Base-by-base conservation (phyloP, 2,113 vertebrate genomes). In the Setophaga coronata region DNA sequence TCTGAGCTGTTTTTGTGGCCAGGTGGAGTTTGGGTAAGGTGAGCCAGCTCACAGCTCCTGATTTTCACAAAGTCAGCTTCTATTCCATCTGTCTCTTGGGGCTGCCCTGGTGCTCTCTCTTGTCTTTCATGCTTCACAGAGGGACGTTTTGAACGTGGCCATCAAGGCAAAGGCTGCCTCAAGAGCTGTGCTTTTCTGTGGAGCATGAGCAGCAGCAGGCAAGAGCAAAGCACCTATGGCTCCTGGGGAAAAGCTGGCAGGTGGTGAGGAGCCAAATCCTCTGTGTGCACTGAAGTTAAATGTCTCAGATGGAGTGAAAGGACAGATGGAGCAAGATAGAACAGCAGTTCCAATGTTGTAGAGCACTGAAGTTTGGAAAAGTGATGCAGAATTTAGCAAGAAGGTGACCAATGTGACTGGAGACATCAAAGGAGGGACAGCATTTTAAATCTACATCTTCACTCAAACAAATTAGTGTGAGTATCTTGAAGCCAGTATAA, bases 111-210 rank as follows among this genome's bases (percentile, higher is more conserved):
- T 38, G 54, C 73, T 87, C 47, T 69, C 14, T 33, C 3, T 25
- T 93, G 89, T 80, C 94, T 86, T 94, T 89, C 77, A 74, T 48
- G 66, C 58, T 95, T 90, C 60, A 81, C 62, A 80, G 40, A 58
- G 42, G 17, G 72, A 64, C 0, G 0, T 33, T 77, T 91, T 43
- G 29, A 90, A 67, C 33, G 4, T 18, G 51, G 36, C 38, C 66
- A 88, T 70, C 69, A 93, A 85, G 56, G 61, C 42, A 81, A 85
- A 81, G 14, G 25, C 71, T 89, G 53, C 10, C 69, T 90, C 16
- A 40, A 77, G 88, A 87, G 24, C 4, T 45, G n/a, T 7, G 6
- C 31, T 91, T 28, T 77, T 76, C 57, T 87, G 42, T 50, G 87
- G 78, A 82, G 94, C 78, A 64, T 48, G 90, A 76, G 91, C 72